Percentiles rank a stretch among this genome's conserved stretches.
phyloP scores from a whole-genome alignment of 23 tunicate genomes.

The Botrylloides violaceus region DNA sequence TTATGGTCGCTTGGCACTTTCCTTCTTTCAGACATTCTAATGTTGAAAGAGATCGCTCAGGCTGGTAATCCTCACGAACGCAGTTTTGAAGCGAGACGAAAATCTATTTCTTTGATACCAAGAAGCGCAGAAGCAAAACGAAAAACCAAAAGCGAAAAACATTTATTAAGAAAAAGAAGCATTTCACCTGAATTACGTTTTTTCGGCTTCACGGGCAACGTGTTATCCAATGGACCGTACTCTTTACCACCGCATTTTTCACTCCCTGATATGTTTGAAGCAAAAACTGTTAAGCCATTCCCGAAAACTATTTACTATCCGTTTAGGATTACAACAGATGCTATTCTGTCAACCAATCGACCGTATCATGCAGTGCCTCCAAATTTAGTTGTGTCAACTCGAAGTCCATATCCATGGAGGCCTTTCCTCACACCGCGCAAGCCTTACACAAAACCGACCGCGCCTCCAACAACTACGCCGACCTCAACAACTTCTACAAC shows the following conservation, averaged over 20 bases:
- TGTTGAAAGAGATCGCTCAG: not conserved
- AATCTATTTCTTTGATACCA: too few relatives aligned
- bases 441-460: not conserved
- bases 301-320: slow-evolving; percentile 21
- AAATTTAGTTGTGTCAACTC: not conserved
- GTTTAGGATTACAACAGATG: slow-evolving; percentile 16
- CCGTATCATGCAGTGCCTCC: not conserved
- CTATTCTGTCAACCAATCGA: not conserved
- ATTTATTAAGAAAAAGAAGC: not conserved
- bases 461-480: not conserved
- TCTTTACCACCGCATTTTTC: slow-evolving; percentile 9
- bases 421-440: not conserved
- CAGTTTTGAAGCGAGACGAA: not conserved
- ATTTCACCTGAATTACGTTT: not conserved
- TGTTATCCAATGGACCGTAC: not conserved
- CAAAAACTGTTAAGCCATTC: slow-evolving; percentile 14
- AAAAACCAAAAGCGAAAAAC: not conserved
- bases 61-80: not conserved
- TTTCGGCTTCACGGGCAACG: not conserved
- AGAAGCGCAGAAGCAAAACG: not conserved
- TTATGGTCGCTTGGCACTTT: not conserved
- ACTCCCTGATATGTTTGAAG: slow-evolving; percentile 5
- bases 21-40: not conserved
- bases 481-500: not conserved
- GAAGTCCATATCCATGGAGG: not conserved